phyloP scores from a whole-genome alignment of 2,113 vertebrate species.

The Stercorarius parasiticus region DNA sequence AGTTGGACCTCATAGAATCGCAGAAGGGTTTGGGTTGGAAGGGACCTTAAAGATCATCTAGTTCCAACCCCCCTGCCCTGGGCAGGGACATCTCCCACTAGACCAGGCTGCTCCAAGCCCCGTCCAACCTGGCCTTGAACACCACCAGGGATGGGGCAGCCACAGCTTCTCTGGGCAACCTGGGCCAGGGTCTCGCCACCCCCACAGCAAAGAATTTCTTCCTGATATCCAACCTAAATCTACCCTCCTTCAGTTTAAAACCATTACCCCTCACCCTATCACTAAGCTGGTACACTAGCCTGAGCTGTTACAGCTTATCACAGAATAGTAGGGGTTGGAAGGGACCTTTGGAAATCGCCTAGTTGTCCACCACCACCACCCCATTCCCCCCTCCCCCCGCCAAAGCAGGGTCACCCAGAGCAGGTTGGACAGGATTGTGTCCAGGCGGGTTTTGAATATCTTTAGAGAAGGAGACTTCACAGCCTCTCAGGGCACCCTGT shows the following conservation, averaged over 20 bases:
- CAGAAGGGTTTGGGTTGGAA: neutral
- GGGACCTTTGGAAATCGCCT: neutral
- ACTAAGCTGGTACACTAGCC: neutral
- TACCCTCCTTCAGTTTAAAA: neutral
- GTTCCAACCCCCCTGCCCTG: neutral
- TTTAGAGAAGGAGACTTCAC: neutral
- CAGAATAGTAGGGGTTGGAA: neutral
- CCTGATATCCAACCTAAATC: too few species aligned
- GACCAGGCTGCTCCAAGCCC: neutral
- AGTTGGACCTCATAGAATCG: neutral
- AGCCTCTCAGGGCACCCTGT: neutral
- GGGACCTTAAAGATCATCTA: neutral
- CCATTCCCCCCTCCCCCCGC: too few species aligned
- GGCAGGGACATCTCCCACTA: neutral
- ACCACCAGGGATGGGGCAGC: neutral
- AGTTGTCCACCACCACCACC: neutral
- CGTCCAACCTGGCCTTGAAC: neutral
- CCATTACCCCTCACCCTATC: neutral
- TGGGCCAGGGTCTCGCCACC: too few species aligned
- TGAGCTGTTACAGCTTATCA: neutral
- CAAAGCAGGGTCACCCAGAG: neutral
- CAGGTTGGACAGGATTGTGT: neutral
- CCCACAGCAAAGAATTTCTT: neutral
- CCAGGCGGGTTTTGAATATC: neutral
- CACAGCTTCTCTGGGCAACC: neutral